Conservation (phyloP, 2,797 vertebrate genomes). For the Linurgus olivaceus region DNA sequence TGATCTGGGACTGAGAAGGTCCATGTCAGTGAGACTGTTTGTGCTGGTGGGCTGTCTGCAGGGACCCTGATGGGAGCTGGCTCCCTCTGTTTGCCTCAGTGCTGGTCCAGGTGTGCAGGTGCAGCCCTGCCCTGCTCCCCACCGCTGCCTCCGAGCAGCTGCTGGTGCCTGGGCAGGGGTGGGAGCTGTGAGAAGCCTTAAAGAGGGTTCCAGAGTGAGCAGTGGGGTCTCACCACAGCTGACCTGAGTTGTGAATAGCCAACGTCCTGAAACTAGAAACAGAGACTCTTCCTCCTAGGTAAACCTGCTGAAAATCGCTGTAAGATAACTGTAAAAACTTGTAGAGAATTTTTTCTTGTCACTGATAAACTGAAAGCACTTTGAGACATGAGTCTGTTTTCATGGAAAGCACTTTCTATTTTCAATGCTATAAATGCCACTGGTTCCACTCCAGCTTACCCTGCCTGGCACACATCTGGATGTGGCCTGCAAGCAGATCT, state of each 20-base stretch:
- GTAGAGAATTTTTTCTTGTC: constrained; percentile 43
- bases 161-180: background rate
- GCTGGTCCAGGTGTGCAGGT: background rate
- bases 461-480: background rate
- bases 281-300: background rate
- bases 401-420: constrained; percentile 55
- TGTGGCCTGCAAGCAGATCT: background rate
- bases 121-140: background rate
- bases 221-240: background rate
- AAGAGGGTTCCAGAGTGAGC: background rate
- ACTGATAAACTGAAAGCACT: constrained; percentile 61
- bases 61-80: background rate
- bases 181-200: background rate
- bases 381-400: constrained; percentile 56
- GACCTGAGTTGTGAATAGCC: background rate
- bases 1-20: background rate
- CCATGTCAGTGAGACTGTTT: fast-evolving
- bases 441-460: background rate
- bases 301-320: constrained; percentile 17
- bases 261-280: background rate
- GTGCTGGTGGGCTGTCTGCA: background rate
- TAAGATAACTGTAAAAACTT: constrained; percentile 67
- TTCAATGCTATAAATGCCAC: background rate
- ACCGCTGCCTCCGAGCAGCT: background rate
- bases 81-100: fast-evolving